Percentiles rank a stretch among this genome's conserved stretches.
These are phyloP conservation scores for Zootermopsis nevadensis DNA, from an alignment of 2,888 invertebrate genomes.

Conservation along the genomic window DNA sequence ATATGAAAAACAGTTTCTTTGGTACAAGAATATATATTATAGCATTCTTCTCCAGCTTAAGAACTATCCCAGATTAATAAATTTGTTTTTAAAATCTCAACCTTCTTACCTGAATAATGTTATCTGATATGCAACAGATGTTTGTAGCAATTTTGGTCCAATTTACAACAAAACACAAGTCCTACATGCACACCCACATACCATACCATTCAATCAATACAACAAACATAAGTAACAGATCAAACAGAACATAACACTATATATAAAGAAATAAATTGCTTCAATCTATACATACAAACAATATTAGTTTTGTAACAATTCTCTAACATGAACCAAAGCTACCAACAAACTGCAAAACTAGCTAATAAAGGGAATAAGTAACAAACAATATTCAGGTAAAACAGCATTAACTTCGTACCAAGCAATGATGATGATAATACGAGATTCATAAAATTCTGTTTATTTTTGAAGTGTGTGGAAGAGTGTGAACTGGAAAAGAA, in stretches of 20 bases:
- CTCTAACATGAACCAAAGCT: background rate
- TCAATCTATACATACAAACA: background rate
- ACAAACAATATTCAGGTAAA: background rate
- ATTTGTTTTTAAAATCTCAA: too few relatives aligned
- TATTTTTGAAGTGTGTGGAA: background rate
- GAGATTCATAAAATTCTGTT: background rate
- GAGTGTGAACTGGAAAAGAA: background rate
- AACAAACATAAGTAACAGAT: background rate
- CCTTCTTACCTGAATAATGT: background rate
- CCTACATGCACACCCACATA: background rate
- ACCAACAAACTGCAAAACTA: conserved; percentile 1
- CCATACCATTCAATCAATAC: conserved; percentile 1
- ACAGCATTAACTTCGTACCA: background rate
- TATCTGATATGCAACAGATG: conserved; percentile 19
- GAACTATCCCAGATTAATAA: too few relatives aligned
- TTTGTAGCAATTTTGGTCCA: background rate
- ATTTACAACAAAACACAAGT: background rate
- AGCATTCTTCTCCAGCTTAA: too few relatives aligned
- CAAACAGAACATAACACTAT: conserved; percentile 4
- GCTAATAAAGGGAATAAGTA: background rate
- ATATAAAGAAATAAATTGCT: background rate
- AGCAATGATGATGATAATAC: background rate
- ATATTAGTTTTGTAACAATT: background rate
- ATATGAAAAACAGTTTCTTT: too few relatives aligned
- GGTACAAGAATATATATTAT: too few relatives aligned